phyloP scores from a whole-genome alignment of 2,797 vertebrate genomes.

The Antrozous pallidus region DNA sequence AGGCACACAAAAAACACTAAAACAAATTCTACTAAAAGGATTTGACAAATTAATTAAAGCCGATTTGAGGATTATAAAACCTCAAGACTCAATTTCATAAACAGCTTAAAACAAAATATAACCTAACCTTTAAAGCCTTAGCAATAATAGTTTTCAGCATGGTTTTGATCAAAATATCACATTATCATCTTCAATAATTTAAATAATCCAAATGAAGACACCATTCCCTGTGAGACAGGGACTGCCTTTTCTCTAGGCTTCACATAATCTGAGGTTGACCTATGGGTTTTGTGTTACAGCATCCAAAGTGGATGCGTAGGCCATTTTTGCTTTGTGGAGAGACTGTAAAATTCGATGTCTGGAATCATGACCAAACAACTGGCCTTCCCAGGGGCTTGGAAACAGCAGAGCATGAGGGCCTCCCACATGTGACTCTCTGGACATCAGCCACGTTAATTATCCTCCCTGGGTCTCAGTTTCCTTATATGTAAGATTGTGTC shows the following conservation, averaged over 20 bases:
- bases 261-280: not conserved
- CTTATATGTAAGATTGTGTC: not conserved
- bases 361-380: not conserved
- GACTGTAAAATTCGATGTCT: not conserved
- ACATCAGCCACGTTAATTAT: not conserved
- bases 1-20: conserved; percentile 49
- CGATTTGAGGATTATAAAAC: conserved; percentile 57
- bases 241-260: not conserved
- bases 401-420: not conserved
- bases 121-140: conserved; percentile 52
- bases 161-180: conserved; percentile 49
- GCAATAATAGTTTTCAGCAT: conserved; percentile 51
- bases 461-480: not conserved
- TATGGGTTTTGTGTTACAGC: not conserved
- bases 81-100: conserved; percentile 52
- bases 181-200: not conserved
- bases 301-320: not conserved
- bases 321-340: not conserved
- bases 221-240: not conserved
- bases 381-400: not conserved
- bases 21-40: conserved; percentile 50
- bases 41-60: conserved; percentile 61
- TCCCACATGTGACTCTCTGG: not conserved
- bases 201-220: conserved; percentile 48
- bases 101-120: conserved; percentile 43